These are phyloP conservation scores for Polydrusus cervinus DNA, from an alignment of 2,888 invertebrate species.

Conservation along the genomic window DNA sequence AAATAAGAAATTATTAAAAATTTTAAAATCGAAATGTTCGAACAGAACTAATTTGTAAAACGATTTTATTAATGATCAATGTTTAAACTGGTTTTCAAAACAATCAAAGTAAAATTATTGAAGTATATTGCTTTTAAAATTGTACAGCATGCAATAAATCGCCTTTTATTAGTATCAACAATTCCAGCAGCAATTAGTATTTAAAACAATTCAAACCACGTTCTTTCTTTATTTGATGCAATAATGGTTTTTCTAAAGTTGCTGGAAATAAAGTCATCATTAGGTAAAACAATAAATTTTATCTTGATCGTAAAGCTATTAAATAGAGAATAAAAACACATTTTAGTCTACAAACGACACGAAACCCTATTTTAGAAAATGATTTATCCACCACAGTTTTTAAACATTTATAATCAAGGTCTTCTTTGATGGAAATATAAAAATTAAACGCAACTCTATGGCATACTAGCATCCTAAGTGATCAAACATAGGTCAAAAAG, in stretches of 20 bases:
- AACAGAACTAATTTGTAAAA: no score
- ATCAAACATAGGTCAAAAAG: no score
- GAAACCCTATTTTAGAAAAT: no score
- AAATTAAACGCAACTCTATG: no score
- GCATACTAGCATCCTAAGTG: no score
- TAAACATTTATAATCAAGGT: no score
- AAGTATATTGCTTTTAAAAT: constrained; percentile 1
- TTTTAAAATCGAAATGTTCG: no score
- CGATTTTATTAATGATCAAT: background rate
- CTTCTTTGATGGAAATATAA: no score
- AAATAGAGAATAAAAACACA: background rate
- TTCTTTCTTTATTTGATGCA: background rate
- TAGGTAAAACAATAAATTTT: no score
- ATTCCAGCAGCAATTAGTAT: background rate
- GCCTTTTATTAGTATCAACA: background rate
- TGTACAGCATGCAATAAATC: background rate
- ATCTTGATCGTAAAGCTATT: background rate
- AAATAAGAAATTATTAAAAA: no score
- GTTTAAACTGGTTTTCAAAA: background rate
- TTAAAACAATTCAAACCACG: background rate
- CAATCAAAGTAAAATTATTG: background rate
- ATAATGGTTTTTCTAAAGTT: background rate
- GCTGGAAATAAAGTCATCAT: background rate
- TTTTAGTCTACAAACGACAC: background rate
- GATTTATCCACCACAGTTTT: no score